These are phyloP conservation scores for Lepus timidus DNA, from an alignment of 2,113 vertebrate species.

Conservation along the genomic window DNA sequence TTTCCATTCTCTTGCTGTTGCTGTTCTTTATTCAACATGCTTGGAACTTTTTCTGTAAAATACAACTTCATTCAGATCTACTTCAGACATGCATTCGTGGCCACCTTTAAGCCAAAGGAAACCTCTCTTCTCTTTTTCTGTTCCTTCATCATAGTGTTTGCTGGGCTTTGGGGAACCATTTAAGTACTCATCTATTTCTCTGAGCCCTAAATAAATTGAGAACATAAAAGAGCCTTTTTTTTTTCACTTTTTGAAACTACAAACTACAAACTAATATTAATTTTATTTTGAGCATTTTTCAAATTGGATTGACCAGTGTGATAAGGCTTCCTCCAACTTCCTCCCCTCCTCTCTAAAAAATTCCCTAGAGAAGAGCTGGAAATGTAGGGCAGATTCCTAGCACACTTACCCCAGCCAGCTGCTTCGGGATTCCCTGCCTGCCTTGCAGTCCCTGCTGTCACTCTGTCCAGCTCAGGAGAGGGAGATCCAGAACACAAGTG, in stretches of 20 bases:
- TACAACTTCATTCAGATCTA: background rate
- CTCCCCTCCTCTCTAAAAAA: background rate
- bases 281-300: background rate
- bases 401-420: background rate
- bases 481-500: background rate
- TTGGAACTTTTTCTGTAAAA: constrained; percentile 10
- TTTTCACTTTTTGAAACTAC: background rate
- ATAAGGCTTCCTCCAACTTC: background rate
- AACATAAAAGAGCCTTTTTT: background rate
- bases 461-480: background rate
- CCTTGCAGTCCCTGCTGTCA: background rate
- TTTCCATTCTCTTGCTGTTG: constrained; percentile 32
- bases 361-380: constrained; percentile 5
- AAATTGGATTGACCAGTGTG: background rate
- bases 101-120: background rate
- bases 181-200: background rate
- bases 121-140: background rate
- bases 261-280: constrained; percentile 3
- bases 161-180: background rate
- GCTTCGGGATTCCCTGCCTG: background rate
- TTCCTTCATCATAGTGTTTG: background rate
- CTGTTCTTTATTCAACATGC: background rate
- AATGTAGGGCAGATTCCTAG: constrained; percentile 2
- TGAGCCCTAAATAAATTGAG: constrained; percentile 10
- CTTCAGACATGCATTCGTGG: background rate